Evolutionary conservation across 1,140 invertebrate genomes (phyloP).

Genomic region (Octopus sinensis): DNA sequence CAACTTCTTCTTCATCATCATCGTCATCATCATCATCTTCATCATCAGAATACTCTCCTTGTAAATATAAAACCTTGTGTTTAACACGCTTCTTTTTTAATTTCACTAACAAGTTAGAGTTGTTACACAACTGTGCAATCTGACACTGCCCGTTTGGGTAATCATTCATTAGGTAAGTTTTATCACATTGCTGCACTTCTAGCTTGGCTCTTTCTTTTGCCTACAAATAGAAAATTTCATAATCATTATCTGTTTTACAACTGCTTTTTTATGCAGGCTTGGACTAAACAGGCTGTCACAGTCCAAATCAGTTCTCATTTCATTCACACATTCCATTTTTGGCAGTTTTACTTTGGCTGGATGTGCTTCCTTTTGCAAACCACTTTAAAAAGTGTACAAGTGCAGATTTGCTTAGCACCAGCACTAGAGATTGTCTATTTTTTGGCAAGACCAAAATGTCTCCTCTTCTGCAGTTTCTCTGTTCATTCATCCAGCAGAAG

Average conservation of each 20-base stretch:
- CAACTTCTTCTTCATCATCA: conserved; percentile 57
- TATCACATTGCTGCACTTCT: conserved; percentile 23
- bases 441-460: too few relatives aligned
- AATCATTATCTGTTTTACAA: background rate
- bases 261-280: background rate
- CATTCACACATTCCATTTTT: too few relatives aligned
- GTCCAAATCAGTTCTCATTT: too few relatives aligned
- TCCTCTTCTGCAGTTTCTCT: too few relatives aligned
- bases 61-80: background rate
- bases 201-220: conserved; percentile 41
- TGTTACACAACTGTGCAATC: background rate
- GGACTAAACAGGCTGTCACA: too few relatives aligned
- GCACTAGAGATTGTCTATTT: too few relatives aligned
- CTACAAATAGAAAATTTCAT: conserved; percentile 23
- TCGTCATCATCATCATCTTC: background rate
- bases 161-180: background rate
- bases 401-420: too few relatives aligned
- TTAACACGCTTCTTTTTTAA: conserved; percentile 7
- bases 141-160: background rate
- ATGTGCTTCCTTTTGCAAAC: too few relatives aligned
- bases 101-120: conserved; percentile 2
- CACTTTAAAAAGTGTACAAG: too few relatives aligned
- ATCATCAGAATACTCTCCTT: background rate
- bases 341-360: too few relatives aligned
- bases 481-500: too few relatives aligned